These are phyloP conservation scores for Enteromius mattozi DNA, from an alignment of 2,797 vertebrate genomes.

Conservation along the genomic window DNA sequence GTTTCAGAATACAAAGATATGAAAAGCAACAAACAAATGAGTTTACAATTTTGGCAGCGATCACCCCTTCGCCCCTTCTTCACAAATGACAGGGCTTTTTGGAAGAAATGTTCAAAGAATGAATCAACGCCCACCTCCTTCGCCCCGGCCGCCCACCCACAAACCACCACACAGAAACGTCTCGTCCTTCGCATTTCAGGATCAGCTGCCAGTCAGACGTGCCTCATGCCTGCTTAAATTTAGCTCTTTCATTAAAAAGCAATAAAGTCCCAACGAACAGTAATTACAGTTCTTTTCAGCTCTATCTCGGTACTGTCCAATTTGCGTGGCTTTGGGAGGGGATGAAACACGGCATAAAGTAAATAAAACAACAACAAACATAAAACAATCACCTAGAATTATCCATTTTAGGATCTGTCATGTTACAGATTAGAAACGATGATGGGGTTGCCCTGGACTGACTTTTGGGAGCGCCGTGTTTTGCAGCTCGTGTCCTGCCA, in stretches of 20 bases:
- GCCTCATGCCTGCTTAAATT: slow-evolving; percentile 64
- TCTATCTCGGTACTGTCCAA: slow-evolving; percentile 38
- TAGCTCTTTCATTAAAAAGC: slow-evolving; percentile 77
- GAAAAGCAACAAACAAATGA: slow-evolving; percentile 55
- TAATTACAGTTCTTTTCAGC: slow-evolving; percentile 74
- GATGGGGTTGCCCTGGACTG: slow-evolving; percentile 37
- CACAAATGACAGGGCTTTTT: slow-evolving; percentile 70
- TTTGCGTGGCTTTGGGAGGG: slow-evolving; percentile 52
- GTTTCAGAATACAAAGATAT: slow-evolving; percentile 58
- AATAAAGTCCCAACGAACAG: slow-evolving; percentile 69
- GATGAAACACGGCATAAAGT: slow-evolving; percentile 52
- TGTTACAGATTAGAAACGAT: slow-evolving; percentile 69
- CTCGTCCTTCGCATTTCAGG: slow-evolving; percentile 52
- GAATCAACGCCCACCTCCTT: slow-evolving; percentile 51
- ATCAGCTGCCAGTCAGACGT: slow-evolving; percentile 49
- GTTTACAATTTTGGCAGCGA: slow-evolving; percentile 66
- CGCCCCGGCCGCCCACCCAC: neutral
- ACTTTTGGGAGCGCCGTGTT: slow-evolving; percentile 28
- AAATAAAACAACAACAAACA: slow-evolving; percentile 73
- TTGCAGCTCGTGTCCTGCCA: neutral
- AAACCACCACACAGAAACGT: slow-evolving; percentile 64
- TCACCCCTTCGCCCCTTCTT: slow-evolving; percentile 48
- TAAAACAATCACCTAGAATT: slow-evolving; percentile 70
- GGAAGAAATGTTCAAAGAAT: slow-evolving; percentile 59
- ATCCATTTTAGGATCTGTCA: slow-evolving; percentile 71